A percentile compares a stretch with the other conserved stretches of the same genome.
phyloP scores from a whole-genome alignment of 2,888 invertebrate genomes.

The Drosophila parthenogenetica region DNA sequence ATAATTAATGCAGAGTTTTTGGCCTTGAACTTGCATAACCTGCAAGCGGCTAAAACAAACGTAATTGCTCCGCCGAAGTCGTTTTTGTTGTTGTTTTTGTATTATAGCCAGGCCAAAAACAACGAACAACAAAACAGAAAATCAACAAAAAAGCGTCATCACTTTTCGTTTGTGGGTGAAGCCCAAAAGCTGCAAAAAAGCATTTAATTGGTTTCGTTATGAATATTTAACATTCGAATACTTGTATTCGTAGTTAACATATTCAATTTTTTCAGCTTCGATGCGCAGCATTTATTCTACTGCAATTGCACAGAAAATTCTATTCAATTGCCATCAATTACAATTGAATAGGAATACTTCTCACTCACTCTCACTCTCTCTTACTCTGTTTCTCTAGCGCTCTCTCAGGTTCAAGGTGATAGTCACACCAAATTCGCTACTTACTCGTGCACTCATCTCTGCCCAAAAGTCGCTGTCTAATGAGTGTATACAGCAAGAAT shows the following conservation, averaged over 20 bases:
- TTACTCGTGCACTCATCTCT: slow-evolving; percentile 10
- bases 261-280: slow-evolving; percentile 67
- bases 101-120: slow-evolving; percentile 56
- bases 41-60: slow-evolving; percentile 65
- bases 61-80: slow-evolving; percentile 53
- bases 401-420: slow-evolving; percentile 1
- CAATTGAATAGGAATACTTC: slow-evolving; percentile 22
- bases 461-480: not conserved
- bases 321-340: slow-evolving; percentile 57
- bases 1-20: slow-evolving; percentile 80
- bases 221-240: slow-evolving; percentile 40
- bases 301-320: slow-evolving; percentile 64
- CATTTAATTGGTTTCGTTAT: slow-evolving; percentile 34
- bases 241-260: slow-evolving; percentile 30
- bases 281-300: slow-evolving; percentile 46
- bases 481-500: slow-evolving; percentile 8
- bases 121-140: too few species aligned
- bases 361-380: not conserved
- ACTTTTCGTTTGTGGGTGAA: slow-evolving; percentile 55
- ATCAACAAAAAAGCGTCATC: slow-evolving; percentile 48
- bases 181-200: slow-evolving; percentile 57
- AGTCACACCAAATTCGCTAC: slow-evolving; percentile 1
- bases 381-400: slow-evolving; percentile 4
- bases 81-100: not conserved
- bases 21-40: slow-evolving; percentile 80